A percentile compares a stretch with the other conserved stretches of the same genome.
Evolutionary conservation across 2,888 invertebrate species (phyloP).

Genomic region (Tiliacea citrago): DNA sequence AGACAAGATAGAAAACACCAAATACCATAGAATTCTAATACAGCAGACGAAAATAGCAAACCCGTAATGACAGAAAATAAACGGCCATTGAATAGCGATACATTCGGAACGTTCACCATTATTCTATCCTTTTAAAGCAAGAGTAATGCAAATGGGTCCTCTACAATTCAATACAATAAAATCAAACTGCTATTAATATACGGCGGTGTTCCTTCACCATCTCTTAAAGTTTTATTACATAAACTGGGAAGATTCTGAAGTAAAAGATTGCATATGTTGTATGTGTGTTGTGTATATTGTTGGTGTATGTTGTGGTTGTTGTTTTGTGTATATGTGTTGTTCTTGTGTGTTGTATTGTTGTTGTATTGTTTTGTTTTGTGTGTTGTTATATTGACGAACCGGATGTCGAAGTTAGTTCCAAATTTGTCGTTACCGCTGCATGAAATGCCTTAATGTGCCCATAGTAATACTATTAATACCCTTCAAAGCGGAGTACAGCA

Average conservation of each 20-base stretch:
- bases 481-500: too few relatives aligned
- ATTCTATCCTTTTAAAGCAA: conserved; percentile 62
- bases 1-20: conserved; percentile 5
- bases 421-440: too few relatives aligned
- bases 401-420: too few relatives aligned
- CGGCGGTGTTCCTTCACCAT: conserved; percentile 36
- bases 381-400: too few relatives aligned
- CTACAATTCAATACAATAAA: conserved; percentile 66
- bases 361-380: too few relatives aligned
- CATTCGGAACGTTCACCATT: conserved; percentile 58
- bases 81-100: conserved; percentile 52
- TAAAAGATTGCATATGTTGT: conserved; percentile 31
- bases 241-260: conserved; percentile 33
- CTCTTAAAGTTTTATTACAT: conserved; percentile 47
- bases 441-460: too few relatives aligned
- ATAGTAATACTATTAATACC: too few relatives aligned
- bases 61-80: conserved; percentile 51
- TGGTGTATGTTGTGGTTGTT: too few relatives aligned
- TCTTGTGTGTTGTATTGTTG: too few relatives aligned
- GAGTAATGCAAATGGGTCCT: conserved; percentile 55
- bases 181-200: conserved; percentile 56
- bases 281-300: too few relatives aligned
- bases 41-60: conserved; percentile 39
- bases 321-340: too few relatives aligned
- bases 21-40: conserved; percentile 47